Evolutionary conservation across 2,888 invertebrate genomes (phyloP).

Genomic region (Platycheirus albimanus): DNA sequence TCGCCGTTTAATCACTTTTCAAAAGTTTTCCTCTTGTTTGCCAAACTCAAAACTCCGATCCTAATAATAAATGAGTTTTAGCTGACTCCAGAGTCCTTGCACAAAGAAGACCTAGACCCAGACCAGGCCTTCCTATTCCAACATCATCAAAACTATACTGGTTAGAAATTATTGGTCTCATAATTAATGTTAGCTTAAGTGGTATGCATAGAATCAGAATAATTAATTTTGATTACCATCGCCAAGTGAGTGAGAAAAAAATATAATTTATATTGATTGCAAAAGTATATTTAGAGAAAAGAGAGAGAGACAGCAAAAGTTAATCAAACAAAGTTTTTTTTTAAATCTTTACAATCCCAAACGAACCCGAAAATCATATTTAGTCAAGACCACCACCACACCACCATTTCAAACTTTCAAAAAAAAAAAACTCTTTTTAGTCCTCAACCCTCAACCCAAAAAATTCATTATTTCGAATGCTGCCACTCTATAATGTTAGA

Average conservation of each 20-base stretch:
- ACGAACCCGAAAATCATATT: constrained; percentile 35
- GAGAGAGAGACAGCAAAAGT: background rate
- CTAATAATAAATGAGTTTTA: background rate
- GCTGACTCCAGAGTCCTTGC: background rate
- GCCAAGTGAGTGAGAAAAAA: constrained; percentile 33
- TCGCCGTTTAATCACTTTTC: constrained; percentile 20
- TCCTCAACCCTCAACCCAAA: background rate
- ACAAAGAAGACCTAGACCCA: background rate
- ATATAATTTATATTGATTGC: constrained; percentile 27
- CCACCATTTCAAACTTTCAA: constrained; percentile 19
- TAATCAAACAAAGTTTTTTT: constrained; percentile 21
- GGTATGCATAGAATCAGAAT: constrained; percentile 19
- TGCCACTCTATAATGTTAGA: constrained; percentile 63
- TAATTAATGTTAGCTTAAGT: constrained; percentile 51
- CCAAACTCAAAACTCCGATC: background rate
- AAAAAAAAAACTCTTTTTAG: constrained; percentile 10
- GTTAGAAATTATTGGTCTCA: constrained; percentile 28
- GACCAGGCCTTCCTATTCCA: background rate
- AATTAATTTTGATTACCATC: constrained; percentile 27
- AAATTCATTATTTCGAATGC: constrained; percentile 18
- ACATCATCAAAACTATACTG: background rate
- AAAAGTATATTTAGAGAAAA: constrained; percentile 25
- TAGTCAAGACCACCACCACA: constrained; percentile 45
- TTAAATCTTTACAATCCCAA: background rate
- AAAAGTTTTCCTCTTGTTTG: background rate